Base-by-base conservation (phyloP, 2,797 vertebrate genomes). In the Parotocinclus haroldoi region DNA sequence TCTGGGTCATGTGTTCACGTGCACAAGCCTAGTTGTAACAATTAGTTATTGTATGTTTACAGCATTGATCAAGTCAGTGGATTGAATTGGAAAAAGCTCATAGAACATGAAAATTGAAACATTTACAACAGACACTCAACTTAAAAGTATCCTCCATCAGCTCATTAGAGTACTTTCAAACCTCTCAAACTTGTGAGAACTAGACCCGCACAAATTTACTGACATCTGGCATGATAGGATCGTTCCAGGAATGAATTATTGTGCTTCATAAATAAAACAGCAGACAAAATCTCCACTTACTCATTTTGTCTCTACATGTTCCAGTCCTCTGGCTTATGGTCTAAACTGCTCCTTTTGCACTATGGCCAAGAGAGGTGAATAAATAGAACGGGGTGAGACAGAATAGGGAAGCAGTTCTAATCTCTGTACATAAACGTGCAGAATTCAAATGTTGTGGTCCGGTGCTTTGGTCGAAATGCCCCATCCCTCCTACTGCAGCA, bases 401-500 rank as follows among this genome's bases (percentile, higher is more conserved):
- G 40, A 11, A 1, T 42, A 42, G 1, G 10, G 10, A 42, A 9
- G 10, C 2, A 2, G 27, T 27, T 27, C 2, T 27, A 42, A 52
- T 8, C 45, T 52, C 62, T 72, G 49, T 42, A 57, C 19, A 72
- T 44, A 45, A 66, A 49, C 10, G 37, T 55, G 54, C 50, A 57
- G 65, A 52, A 65, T 19, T 62, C 58, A 61, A 4, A 5, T 44
- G 11, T 44, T 52, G 42, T 67, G 69, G 58, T 66, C 69, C 60
- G 45, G 57, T 37, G 74, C 67, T 76, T 78, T 79, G 79, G 79
- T 79, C 69, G 63, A 53, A 54, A 57, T 63, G 19, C 18, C 5
- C 5, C 16, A 7, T 1, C 0, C 1, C 10, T 48, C 46, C 61
- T 64, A 82, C 68, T 86, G 94, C 74, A 96, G 88, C 82, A 98